Conservation (phyloP, 2,888 invertebrate species). For the Dasypolia templi region DNA sequence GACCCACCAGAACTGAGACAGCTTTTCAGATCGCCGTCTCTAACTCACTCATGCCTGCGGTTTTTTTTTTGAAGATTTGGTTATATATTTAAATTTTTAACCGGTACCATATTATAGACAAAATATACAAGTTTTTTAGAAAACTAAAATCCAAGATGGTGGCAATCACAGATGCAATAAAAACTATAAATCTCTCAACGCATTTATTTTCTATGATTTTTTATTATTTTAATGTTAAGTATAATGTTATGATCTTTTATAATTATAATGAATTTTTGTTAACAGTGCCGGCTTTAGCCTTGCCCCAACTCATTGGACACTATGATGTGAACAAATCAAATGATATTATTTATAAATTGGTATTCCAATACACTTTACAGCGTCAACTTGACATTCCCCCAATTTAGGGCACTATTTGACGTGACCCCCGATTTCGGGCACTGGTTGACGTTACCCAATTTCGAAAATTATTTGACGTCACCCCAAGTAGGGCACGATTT, state of each 20-base stretch:
- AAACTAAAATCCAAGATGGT: slow-evolving; percentile 48
- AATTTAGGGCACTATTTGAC: not conserved
- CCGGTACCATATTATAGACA: not conserved
- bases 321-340: slow-evolving; percentile 24
- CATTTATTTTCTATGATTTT: slow-evolving; percentile 68
- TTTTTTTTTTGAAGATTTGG: not conserved
- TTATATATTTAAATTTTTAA: no score
- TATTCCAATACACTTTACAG: slow-evolving; percentile 2
- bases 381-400: not conserved
- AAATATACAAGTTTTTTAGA: slow-evolving; percentile 52
- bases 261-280: slow-evolving; percentile 57
- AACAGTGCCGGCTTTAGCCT: slow-evolving; percentile 60
- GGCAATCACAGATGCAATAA: slow-evolving; percentile 68
- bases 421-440: not conserved
- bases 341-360: slow-evolving; percentile 12
- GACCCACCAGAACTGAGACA: not conserved
- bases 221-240: slow-evolving; percentile 47
- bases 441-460: not conserved
- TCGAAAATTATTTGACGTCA: not conserved
- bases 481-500: not conserved
- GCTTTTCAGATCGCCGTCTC: not conserved
- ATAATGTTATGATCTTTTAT: slow-evolving; percentile 62
- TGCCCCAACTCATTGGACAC: not conserved
- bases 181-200: slow-evolving; percentile 61
- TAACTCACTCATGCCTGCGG: not conserved